Percentiles rank a stretch among this genome's conserved stretches.
Evolutionary conservation across 2,113 vertebrate genomes (phyloP).

Genomic region (Heterotis niloticus): DNA sequence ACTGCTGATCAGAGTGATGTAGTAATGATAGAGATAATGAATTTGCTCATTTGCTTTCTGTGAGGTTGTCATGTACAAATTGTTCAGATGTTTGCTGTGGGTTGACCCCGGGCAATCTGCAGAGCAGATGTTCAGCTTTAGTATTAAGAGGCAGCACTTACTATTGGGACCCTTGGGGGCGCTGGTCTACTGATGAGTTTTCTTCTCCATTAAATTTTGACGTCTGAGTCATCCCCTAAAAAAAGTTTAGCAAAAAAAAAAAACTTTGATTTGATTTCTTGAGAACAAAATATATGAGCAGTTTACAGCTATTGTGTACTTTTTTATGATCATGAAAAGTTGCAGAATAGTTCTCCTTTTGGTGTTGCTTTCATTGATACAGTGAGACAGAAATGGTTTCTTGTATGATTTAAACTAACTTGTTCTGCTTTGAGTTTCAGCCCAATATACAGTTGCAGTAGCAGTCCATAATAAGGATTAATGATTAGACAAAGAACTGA

Average conservation of each 20-base stretch:
- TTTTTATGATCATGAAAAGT: not conserved
- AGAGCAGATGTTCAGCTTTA: not conserved
- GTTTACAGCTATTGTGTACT: not conserved
- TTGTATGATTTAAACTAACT: not conserved
- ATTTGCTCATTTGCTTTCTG: not conserved
- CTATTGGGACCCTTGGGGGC: not conserved
- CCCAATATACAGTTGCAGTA: not conserved
- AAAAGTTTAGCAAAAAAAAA: no score
- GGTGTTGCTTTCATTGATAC: not conserved
- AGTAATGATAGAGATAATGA: not conserved
- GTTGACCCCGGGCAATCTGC: not conserved
- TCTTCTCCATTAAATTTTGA: not conserved
- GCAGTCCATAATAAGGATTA: not conserved
- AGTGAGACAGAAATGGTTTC: not conserved
- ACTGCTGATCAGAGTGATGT: not conserved
- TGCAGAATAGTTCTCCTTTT: not conserved
- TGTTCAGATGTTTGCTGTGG: not conserved
- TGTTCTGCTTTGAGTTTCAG: not conserved
- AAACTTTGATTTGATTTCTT: no score
- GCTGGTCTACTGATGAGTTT: not conserved
- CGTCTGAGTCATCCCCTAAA: not conserved
- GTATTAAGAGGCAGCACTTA: not conserved
- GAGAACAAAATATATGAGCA: no score
- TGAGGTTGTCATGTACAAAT: not conserved
- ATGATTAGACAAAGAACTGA: not conserved